These are phyloP conservation scores for Nematolebias whitei DNA, from an alignment of 2,113 vertebrate species.

Conservation along the genomic window DNA sequence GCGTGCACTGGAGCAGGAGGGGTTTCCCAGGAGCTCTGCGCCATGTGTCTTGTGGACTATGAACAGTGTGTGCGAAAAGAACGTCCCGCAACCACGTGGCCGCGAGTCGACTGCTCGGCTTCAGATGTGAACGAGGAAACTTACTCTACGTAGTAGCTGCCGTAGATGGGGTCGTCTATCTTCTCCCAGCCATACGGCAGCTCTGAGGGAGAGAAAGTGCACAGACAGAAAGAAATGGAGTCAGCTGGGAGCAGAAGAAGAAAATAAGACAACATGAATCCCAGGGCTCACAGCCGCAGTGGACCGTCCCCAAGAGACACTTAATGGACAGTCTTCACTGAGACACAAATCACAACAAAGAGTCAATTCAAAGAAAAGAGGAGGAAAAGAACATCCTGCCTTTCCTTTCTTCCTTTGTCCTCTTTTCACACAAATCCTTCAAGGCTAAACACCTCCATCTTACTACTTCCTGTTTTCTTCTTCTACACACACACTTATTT, in stretches of 20 bases:
- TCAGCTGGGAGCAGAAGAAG: constrained; percentile 49
- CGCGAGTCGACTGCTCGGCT: too few species aligned
- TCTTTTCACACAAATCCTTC: constrained; percentile 32
- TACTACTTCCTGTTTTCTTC: constrained; percentile 23
- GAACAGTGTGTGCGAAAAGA: too few species aligned
- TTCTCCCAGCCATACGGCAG: constrained; percentile 99
- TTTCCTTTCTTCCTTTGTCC: constrained; percentile 11
- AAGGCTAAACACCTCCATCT: constrained; percentile 28
- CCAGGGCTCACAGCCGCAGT: constrained; percentile 24
- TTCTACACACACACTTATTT: constrained; percentile 29
- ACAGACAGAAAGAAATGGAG: constrained; percentile 62
- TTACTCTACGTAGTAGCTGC: constrained; percentile 99
- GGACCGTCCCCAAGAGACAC: constrained; percentile 45
- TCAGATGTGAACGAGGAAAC: constrained; percentile 70
- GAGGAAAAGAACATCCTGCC: constrained; percentile 25
- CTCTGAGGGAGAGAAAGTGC: constrained; percentile 86
- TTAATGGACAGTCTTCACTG: constrained; percentile 56
- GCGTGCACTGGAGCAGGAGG: too few species aligned
- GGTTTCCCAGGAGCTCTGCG: too few species aligned
- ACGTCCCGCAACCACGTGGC: too few species aligned
- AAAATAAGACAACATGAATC: constrained; percentile 59
- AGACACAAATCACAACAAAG: constrained; percentile 52
- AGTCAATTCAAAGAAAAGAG: constrained; percentile 29
- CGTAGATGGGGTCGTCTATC: constrained; percentile 99
- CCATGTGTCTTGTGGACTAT: too few species aligned